Evolutionary conservation across 1,140 invertebrate genomes (phyloP).

Genomic region (Neotoxoptera formosana): DNA sequence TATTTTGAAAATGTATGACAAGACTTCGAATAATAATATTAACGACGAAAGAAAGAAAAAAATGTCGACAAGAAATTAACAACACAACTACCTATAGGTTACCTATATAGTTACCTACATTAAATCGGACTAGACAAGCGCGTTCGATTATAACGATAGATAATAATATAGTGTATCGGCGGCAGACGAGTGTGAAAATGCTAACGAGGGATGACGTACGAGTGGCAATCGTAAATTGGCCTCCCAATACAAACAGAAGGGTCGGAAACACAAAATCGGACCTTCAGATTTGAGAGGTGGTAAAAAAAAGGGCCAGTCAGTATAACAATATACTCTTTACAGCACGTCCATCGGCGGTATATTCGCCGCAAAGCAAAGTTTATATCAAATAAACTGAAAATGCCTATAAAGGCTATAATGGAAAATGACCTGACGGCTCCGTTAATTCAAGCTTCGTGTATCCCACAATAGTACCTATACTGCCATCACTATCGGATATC

Average conservation of each 20-base stretch:
- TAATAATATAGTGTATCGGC: not conserved
- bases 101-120: not conserved
- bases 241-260: not conserved
- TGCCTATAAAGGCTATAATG: not conserved
- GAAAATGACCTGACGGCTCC: not conserved
- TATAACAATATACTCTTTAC: not conserved
- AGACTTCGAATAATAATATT: not conserved
- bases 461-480: not conserved
- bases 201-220: not conserved
- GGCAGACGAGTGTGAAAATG: not conserved
- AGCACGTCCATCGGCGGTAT: not conserved
- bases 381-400: not conserved
- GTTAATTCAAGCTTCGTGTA: not conserved
- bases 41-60: not conserved
- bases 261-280: slow-evolving; percentile 35
- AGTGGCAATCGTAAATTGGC: slow-evolving; percentile 28
- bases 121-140: not conserved
- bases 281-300: not conserved
- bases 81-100: no score
- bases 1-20: not conserved
- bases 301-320: not conserved
- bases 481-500: not conserved
- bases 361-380: not conserved
- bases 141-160: not conserved
- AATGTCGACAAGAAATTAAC: not conserved